A percentile compares a stretch with the other conserved stretches of the same genome.
Conservation (phyloP, 2,113 vertebrate genomes). For the Leptosomus discolor region DNA sequence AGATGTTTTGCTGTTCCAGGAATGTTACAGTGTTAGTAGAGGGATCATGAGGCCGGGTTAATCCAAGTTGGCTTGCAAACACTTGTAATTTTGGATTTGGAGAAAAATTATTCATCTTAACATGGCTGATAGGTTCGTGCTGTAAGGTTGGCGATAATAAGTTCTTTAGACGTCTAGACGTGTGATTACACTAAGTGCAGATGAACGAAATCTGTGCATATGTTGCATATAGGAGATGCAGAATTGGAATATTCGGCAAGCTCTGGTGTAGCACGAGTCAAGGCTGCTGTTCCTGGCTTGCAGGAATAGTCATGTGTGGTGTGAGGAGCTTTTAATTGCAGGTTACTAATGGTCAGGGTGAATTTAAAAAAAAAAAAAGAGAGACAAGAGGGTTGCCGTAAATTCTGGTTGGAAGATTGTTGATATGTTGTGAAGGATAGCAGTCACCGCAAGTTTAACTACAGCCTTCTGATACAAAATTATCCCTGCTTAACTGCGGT, state of each 20-base stretch:
- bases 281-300: fast-evolving
- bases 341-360: neutral
- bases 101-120: neutral
- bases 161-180: neutral
- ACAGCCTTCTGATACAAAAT: neutral
- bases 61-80: neutral
- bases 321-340: neutral
- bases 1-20: neutral
- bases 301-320: neutral
- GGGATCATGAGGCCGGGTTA: neutral
- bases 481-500: neutral
- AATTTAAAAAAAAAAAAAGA: neutral
- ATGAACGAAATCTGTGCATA: neutral
- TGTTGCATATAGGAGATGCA: neutral
- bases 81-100: neutral
- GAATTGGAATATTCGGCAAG: neutral
- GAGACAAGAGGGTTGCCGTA: neutral
- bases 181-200: neutral
- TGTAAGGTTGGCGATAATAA: neutral
- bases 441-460: neutral
- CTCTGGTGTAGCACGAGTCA: fast-evolving
- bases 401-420: neutral
- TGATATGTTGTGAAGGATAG: neutral
- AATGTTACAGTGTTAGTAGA: neutral
- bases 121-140: neutral